Evolutionary conservation across 2,797 vertebrate genomes (phyloP).

Genomic region (Pipistrellus nathusii): DNA sequence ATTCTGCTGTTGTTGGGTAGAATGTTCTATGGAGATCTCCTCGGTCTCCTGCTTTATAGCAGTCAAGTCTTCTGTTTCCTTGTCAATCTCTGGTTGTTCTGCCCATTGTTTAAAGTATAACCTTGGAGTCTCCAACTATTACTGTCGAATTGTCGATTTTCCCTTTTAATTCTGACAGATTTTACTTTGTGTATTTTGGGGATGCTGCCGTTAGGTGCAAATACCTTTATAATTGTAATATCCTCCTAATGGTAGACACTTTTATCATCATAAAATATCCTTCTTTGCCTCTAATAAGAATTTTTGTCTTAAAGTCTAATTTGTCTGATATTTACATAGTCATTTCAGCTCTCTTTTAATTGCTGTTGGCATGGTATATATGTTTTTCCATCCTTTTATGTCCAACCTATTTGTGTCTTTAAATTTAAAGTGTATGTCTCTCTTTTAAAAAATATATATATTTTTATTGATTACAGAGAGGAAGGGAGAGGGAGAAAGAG

Average conservation of each 20-base stretch:
- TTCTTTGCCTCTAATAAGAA: slow-evolving; percentile 17
- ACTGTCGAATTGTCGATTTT: neutral
- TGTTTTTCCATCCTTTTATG: neutral
- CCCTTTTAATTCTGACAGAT: slow-evolving; percentile 6
- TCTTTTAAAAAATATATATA: neutral
- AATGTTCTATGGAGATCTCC: neutral
- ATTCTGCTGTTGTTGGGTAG: neutral
- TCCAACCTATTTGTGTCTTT: slow-evolving; percentile 16
- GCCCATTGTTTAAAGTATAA: neutral
- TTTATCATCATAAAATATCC: slow-evolving; percentile 17
- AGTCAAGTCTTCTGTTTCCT: neutral
- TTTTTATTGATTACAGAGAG: no score
- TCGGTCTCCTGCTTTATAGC: neutral
- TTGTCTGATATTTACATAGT: neutral
- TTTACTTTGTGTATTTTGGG: slow-evolving; percentile 19
- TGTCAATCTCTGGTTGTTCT: neutral
- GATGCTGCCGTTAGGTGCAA: neutral
- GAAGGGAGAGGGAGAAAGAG: neutral
- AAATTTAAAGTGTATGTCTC: neutral
- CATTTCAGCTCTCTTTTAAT: slow-evolving; percentile 10
- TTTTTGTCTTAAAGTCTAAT: slow-evolving; percentile 44
- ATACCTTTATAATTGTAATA: neutral
- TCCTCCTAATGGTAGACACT: neutral
- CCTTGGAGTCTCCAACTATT: neutral
- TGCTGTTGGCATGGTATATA: neutral